These are phyloP conservation scores for Caenorhabditis sp. DNA, from an alignment of 2,888 invertebrate species.

Conservation along the genomic window DNA sequence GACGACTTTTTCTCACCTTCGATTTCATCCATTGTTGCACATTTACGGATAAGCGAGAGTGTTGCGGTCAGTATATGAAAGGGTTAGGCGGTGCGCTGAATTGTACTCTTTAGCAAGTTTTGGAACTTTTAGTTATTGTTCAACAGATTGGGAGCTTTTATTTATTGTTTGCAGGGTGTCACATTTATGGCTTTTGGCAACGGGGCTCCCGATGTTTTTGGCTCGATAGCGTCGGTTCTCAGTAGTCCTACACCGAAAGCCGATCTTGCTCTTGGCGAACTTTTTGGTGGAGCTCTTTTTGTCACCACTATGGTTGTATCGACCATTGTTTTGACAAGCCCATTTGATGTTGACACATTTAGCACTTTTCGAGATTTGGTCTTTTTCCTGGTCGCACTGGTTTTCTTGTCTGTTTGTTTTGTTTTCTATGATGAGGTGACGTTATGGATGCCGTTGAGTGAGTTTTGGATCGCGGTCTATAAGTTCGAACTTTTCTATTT, in stretches of 20 bases:
- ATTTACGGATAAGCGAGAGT: constrained; percentile 73
- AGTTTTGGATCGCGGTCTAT: neutral
- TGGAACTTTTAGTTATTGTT: neutral
- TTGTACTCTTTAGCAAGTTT: too few relatives aligned
- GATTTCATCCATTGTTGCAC: constrained; percentile 72
- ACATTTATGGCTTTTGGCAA: constrained; percentile 80
- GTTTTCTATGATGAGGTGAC: constrained; percentile 73
- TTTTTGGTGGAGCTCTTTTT: constrained; percentile 76
- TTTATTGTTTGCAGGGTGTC: too few relatives aligned
- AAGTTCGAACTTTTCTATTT: too few relatives aligned
- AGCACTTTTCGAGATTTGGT: constrained; percentile 74
- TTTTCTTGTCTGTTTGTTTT: constrained; percentile 74
- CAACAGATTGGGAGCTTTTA: too few relatives aligned
- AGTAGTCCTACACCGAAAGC: constrained; percentile 69
- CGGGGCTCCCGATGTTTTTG: constrained; percentile 79
- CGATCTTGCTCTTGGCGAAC: constrained; percentile 72
- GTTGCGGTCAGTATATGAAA: constrained; percentile 71
- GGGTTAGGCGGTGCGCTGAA: too few relatives aligned
- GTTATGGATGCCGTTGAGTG: constrained; percentile 73
- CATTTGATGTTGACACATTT: constrained; percentile 73
- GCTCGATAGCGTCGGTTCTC: constrained; percentile 75
- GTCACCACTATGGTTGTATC: constrained; percentile 77
- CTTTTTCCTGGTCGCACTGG: constrained; percentile 74
- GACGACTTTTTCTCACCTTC: constrained; percentile 71
- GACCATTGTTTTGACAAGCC: constrained; percentile 74